A percentile compares a stretch with the other conserved stretches of the same genome.
These are phyloP conservation scores for Murina feae DNA, from an alignment of 2,113 vertebrate species.

Conservation along the genomic window DNA sequence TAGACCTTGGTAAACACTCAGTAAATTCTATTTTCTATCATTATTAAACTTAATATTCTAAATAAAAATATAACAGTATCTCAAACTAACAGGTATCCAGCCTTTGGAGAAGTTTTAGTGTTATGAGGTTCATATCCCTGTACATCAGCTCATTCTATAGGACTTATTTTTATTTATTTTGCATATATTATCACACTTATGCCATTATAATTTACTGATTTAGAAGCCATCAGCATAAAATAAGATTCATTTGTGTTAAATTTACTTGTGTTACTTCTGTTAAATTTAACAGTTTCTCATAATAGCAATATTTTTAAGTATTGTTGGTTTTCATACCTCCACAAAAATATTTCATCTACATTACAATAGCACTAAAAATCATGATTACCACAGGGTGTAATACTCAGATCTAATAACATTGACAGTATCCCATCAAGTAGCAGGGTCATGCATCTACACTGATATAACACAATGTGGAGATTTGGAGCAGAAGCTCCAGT, in stretches of 20 bases:
- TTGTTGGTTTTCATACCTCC: background rate
- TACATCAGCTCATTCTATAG: background rate
- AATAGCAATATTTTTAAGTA: background rate
- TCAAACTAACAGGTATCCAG: background rate
- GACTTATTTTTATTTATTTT: background rate
- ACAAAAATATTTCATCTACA: background rate
- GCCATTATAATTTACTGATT: background rate
- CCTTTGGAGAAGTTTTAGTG: background rate
- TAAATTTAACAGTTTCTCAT: background rate
- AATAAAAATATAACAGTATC: background rate
- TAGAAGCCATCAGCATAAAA: background rate
- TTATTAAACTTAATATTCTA: background rate
- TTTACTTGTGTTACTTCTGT: background rate
- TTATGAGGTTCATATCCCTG: background rate
- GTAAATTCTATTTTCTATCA: background rate
- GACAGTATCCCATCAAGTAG: background rate
- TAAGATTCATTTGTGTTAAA: background rate
- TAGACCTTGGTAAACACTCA: background rate
- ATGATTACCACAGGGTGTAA: background rate
- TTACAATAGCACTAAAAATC: background rate
- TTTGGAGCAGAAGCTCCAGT: background rate
- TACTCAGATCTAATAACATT: background rate
- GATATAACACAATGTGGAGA: background rate
- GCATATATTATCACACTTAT: background rate
- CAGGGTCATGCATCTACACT: background rate